phyloP scores from a whole-genome alignment of 2,797 vertebrate genomes.

The Anisognathus igniventris region DNA sequence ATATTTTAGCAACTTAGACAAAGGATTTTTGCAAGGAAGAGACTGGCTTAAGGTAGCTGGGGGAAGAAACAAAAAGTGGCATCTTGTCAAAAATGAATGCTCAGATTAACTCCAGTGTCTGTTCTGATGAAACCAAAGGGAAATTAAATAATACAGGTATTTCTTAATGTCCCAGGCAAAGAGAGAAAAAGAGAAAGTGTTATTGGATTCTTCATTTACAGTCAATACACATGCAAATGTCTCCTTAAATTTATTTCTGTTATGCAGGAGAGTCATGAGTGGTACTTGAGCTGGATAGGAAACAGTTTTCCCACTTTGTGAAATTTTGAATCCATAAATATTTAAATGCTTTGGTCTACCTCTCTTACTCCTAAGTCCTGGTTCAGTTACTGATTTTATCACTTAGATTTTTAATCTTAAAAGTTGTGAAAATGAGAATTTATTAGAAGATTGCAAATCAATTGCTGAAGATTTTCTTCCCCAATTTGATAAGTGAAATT shows the following conservation, averaged over 20 bases:
- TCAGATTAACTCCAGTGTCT: neutral
- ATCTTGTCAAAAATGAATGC: neutral
- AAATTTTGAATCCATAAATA: neutral
- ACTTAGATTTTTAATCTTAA: neutral
- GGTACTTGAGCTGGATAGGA: neutral
- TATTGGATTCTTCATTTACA: neutral
- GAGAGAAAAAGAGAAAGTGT: neutral
- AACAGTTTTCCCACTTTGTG: neutral
- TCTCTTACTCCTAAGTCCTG: neutral
- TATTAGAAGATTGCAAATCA: neutral
- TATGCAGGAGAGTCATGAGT: neutral
- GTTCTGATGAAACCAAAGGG: neutral
- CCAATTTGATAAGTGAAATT: neutral
- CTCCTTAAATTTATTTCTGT: neutral
- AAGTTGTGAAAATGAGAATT: neutral
- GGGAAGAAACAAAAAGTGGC: neutral
- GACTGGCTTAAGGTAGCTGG: neutral
- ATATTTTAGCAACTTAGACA: neutral
- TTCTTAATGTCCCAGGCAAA: neutral
- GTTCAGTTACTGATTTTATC: neutral
- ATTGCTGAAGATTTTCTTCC: neutral
- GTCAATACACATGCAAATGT: neutral
- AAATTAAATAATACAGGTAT: neutral
- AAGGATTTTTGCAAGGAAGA: neutral
- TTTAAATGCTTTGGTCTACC: neutral